Percentiles rank a stretch among this genome's conserved stretches.
Conservation (phyloP, 2,888 invertebrate genomes). For the Sinopyrophorus schimmeli region DNA sequence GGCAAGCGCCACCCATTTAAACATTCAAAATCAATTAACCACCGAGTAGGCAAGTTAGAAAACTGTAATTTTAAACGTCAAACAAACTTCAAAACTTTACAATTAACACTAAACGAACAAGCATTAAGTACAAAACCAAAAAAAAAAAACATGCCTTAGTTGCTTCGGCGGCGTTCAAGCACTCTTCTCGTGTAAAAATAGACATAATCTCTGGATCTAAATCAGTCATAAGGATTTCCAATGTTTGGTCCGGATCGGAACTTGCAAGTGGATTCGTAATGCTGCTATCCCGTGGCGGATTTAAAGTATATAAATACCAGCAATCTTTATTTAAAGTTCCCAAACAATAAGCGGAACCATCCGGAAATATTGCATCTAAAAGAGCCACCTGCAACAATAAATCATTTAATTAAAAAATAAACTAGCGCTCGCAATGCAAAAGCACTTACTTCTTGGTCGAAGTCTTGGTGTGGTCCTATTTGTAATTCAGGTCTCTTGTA, state of each 20-base stretch:
- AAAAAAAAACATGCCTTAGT: slow-evolving; percentile 71
- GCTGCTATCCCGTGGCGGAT: slow-evolving; percentile 48
- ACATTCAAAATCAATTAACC: too few species aligned
- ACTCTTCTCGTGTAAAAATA: slow-evolving; percentile 83
- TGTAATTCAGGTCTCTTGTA: slow-evolving; percentile 92
- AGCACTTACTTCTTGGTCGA: slow-evolving; percentile 78
- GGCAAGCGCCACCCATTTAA: too few species aligned
- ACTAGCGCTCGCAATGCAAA: slow-evolving; percentile 5
- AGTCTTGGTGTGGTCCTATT: slow-evolving; percentile 84
- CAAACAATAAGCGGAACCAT: slow-evolving; percentile 92
- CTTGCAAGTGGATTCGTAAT: slow-evolving; percentile 34
- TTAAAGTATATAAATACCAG: slow-evolving; percentile 95
- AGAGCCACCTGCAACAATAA: slow-evolving; percentile 62
- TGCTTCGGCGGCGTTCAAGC: slow-evolving; percentile 80
- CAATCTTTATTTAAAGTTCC: slow-evolving; percentile 86
- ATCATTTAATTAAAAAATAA: slow-evolving; percentile 20
- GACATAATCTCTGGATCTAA: slow-evolving; percentile 90
- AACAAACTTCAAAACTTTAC: too few species aligned
- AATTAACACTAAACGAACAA: too few species aligned
- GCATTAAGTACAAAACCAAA: too few species aligned
- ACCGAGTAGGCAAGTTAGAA: too few species aligned
- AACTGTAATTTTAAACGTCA: too few species aligned
- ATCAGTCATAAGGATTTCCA: slow-evolving; percentile 97
- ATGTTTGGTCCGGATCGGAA: slow-evolving; percentile 90
- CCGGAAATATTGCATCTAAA: slow-evolving; percentile 77